Evolutionary conservation across 2,113 vertebrate genomes (phyloP), one percentile per base, ranked within the genome.

Genomic region (Notarius quadriscutis): DNA sequence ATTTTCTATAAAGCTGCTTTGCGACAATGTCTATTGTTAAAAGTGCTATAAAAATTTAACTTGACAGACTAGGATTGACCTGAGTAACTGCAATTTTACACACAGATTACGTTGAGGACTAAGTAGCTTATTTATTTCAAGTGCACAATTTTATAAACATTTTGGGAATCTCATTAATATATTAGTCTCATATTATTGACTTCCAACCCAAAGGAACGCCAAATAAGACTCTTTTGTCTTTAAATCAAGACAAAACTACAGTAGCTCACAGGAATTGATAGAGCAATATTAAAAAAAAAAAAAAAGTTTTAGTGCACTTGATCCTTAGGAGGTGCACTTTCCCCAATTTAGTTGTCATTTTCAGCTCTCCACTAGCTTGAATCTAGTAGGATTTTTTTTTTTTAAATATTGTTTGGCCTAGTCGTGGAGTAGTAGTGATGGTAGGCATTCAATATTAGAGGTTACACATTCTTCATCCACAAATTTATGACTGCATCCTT

Each of bases 401-500:
- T 53, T 53, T 15, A 41, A 18, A 53, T 25, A 55, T 27, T 17
- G 48, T 53, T 18, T 57, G 12, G 12, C 11, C 51, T 18, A 30
- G 1, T 1, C 17, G 55, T 48, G 20, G 11, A 53, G 20, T 77
- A 30, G 58, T 34, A 2, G n/a, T 0, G 5, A 67, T 25, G 60
- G 84, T 22, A 77, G 22, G 7, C 22, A 22, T n/a, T 62, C 84
- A 30, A 41, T 14, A 20, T 22, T 55, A 2, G 11, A 6, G 41
- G 22, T n/a, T 58, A 51, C 53, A 55, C 14, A 72, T 27, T 65
- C 25, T 78, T 81, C 10, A 34, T 48, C 41, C 30, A 83, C 22
- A 51, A 81, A 83, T 86, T 89, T 17, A 84, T 60, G 20, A 71
- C 12, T 15, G 48, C 58, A 63, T 53, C 55, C 78, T 53, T 78